Evolutionary conservation across 2,797 vertebrate genomes (phyloP).

Genomic region (Heteromormyrus szaboi): DNA sequence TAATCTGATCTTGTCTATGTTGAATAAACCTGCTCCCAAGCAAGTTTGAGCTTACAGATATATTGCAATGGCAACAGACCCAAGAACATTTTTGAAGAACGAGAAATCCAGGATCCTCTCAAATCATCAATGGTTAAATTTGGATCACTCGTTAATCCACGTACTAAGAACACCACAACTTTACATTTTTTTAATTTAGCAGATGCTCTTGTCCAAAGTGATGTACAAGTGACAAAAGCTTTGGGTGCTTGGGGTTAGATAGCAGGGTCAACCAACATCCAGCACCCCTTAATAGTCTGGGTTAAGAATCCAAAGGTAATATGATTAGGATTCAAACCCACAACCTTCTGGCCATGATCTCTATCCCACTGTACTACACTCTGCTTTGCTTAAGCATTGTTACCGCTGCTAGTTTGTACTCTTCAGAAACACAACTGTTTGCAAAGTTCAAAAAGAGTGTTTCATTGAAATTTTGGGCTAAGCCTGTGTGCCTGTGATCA

Average conservation of each 20-base stretch:
- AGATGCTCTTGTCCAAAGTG: neutral
- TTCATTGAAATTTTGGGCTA: neutral
- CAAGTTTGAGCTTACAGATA: neutral
- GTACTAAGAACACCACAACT: neutral
- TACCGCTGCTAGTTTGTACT: neutral
- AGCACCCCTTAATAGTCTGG: neutral
- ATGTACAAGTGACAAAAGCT: neutral
- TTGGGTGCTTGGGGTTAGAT: neutral
- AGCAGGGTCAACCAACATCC: neutral
- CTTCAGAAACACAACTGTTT: neutral
- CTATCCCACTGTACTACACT: neutral
- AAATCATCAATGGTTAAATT: neutral
- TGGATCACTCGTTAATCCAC: neutral
- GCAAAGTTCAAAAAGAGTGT: neutral
- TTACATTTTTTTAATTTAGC: neutral
- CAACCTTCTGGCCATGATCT: neutral
- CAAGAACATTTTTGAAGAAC: neutral
- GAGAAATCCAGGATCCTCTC: neutral
- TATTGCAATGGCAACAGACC: neutral
- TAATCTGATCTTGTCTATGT: neutral
- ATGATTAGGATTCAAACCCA: neutral
- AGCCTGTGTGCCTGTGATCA: too few relatives aligned
- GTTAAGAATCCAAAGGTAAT: neutral
- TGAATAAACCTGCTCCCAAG: neutral
- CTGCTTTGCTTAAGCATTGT: neutral